Base-by-base conservation (phyloP, 2,888 invertebrate species). In the Eugnorisma glareosa region DNA sequence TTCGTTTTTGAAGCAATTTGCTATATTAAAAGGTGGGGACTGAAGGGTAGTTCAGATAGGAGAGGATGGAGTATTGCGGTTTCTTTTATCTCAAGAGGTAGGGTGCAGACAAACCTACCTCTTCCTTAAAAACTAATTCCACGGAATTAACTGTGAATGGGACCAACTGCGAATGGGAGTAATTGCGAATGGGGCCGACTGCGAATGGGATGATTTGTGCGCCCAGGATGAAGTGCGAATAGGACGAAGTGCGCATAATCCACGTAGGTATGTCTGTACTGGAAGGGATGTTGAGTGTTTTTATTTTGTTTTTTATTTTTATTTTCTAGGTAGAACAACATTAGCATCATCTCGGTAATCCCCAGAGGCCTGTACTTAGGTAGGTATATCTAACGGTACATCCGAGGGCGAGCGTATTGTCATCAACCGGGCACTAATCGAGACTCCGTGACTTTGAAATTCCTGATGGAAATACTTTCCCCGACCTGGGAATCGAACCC, bases 1-100 rank as follows among this genome's bases (percentile, higher is more conserved):
- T 73, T 78, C 59, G 69, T 71, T 86, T 78, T 83, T 67, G 67
- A 77, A 78, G 68, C 75, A 67, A 73, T 84, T 88, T 67, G 43
- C 63, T 74, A 31, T 68, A 73, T 86, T 83, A 78, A 69, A 73
- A 63, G 63, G 57, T 74, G 45, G 28, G 28, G 37, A n/a, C 4
- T 24, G 35, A 18, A 13, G 11, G 24, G 67, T 48, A 43, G 77
- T 64, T 66, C 35, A 5, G 2, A 11, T 24, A 73, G 6, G n/a
- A 18, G n/a, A 31, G 28, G 69, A 2, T 18, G 8, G 24, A 8
- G 21, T 13, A 40, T 40, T 28, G 40, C 8, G 35, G 51, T 31
- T 64, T 73, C 7, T 67, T 51, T 66, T 31, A 0, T 45, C 6
- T 35, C 8, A 21, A 7, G 15, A n/a, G 11, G 28, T 71, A 40